Percentiles rank a stretch among this genome's conserved stretches.
Evolutionary conservation across 2,888 invertebrate species (phyloP).

Genomic region (Notocelia uddmanniana): DNA sequence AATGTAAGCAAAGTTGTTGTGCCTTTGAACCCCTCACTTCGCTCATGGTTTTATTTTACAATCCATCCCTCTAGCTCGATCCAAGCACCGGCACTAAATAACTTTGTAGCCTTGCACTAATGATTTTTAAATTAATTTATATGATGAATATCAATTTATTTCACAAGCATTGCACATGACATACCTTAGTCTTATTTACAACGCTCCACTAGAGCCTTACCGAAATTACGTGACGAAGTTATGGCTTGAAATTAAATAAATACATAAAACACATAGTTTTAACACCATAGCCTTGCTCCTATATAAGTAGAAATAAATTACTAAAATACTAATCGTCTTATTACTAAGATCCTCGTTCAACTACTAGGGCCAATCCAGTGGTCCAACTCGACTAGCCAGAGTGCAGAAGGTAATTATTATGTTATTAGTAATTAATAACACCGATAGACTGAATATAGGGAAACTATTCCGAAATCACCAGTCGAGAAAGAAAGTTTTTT

Average conservation of each 20-base stretch:
- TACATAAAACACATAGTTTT: conserved; percentile 47
- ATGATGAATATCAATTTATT: background rate
- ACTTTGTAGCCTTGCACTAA: background rate
- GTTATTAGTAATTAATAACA: no score
- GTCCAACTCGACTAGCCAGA: background rate
- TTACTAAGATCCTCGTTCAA: conserved; percentile 1
- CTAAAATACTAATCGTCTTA: conserved; percentile 57
- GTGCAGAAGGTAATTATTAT: background rate
- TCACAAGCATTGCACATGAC: conserved; percentile 24
- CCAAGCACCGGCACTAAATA: background rate
- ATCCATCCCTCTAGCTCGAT: background rate
- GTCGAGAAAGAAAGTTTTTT: background rate
- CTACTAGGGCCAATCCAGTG: background rate
- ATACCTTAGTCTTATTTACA: conserved; percentile 53
- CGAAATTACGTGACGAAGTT: conserved; percentile 36
- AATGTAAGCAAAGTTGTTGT: background rate
- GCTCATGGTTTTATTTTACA: conserved; percentile 1
- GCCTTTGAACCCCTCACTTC: background rate
- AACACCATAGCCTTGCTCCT: conserved; percentile 61
- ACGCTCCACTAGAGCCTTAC: conserved; percentile 27
- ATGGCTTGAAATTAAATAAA: conserved; percentile 44
- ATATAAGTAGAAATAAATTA: conserved; percentile 53
- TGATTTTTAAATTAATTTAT: background rate
- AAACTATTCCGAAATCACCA: no score
- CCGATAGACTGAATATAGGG: no score